A percentile compares a stretch with the other conserved stretches of the same genome.
These are phyloP conservation scores for Cyclophora punctaria DNA, from an alignment of 2,888 invertebrate species.

Conservation along the genomic window DNA sequence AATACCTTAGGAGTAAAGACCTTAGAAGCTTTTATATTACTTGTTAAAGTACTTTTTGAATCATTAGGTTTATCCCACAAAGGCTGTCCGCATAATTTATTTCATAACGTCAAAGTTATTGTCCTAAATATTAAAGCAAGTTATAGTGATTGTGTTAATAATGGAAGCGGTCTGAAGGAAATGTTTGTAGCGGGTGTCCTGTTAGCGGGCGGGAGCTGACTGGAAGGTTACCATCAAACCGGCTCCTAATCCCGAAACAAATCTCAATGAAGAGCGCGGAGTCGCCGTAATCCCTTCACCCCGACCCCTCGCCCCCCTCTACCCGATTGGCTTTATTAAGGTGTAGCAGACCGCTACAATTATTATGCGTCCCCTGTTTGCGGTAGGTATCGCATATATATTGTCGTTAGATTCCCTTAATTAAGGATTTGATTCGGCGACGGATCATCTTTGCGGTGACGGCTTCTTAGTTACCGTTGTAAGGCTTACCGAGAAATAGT, in stretches of 20 bases:
- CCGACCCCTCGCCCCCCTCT: constrained; percentile 26
- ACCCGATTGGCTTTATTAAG: constrained; percentile 74
- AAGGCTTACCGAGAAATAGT: constrained; percentile 11
- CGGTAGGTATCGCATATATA: constrained; percentile 67
- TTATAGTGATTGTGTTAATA: constrained; percentile 48
- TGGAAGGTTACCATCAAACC: constrained; percentile 62
- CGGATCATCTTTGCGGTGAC: constrained; percentile 42
- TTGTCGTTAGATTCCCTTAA: constrained; percentile 66
- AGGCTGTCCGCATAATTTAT: constrained; percentile 16
- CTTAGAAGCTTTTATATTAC: too few species aligned
- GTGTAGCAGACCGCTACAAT: constrained; percentile 74
- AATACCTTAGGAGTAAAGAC: too few species aligned
- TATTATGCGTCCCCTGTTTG: constrained; percentile 75
- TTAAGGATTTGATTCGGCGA: constrained; percentile 66
- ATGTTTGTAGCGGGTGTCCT: constrained; percentile 40
- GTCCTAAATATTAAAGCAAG: constrained; percentile 52
- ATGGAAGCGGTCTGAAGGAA: constrained; percentile 37
- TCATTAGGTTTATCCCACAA: too few species aligned
- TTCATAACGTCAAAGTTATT: constrained; percentile 44
- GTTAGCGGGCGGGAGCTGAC: constrained; percentile 44
- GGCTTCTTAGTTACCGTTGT: constrained; percentile 30
- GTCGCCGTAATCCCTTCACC: constrained; percentile 58
- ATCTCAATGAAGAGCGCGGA: constrained; percentile 73
- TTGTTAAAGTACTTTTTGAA: too few species aligned
- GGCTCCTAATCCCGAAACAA: constrained; percentile 71